Evolutionary conservation across 2,797 vertebrate genomes (phyloP), one percentile per base, ranked within the genome.

Genomic region (Prunella strophiata): DNA sequence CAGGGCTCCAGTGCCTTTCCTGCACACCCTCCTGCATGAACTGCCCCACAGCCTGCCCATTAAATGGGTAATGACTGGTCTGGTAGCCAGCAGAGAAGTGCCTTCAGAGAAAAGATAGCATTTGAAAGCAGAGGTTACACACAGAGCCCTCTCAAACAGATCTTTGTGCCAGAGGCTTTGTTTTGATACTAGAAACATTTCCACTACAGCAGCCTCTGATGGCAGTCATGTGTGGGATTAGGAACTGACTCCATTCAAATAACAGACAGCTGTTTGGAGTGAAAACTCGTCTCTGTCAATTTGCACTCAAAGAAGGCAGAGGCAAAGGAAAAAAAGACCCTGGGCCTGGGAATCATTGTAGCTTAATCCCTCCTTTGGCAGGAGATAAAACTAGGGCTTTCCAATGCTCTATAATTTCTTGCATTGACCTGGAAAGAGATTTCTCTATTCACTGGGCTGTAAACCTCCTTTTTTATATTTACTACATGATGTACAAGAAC

Each of bases 191-290:
- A 96, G 93, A 97, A 97, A 96, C 96, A 96, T 97, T 97, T 97
- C 96, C 96, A 95, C 94, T 95, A 94, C 88, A 97, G 95, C 95
- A 96, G 94, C 90, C 94, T 96, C 95, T 91, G 90, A 93, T 96
- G 95, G 96, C 96, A 96, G 95, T 93, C 91, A 97, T 94, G 88
- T 93, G 91, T 77, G 27, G 96, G 97, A 97, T 97, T 97, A 97
- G 96, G 91, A 93, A 95, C 95, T 96, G 97, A 96, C 96, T 97
- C 97, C 92, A 93, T 97, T 97, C 93, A 96, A 96, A 97, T 96
- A 97, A 93, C 97, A 97, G 96, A 94, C 97, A 97, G 97, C 97
- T 97, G 96, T 97, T 96, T 96, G 96, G 96, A 97, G 94, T 93
- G 95, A 96, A 95, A 95, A 96, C 93, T 97, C 84, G 59, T 97